phyloP scores from a whole-genome alignment of 2,888 invertebrate species.

The Sturmia bella region DNA sequence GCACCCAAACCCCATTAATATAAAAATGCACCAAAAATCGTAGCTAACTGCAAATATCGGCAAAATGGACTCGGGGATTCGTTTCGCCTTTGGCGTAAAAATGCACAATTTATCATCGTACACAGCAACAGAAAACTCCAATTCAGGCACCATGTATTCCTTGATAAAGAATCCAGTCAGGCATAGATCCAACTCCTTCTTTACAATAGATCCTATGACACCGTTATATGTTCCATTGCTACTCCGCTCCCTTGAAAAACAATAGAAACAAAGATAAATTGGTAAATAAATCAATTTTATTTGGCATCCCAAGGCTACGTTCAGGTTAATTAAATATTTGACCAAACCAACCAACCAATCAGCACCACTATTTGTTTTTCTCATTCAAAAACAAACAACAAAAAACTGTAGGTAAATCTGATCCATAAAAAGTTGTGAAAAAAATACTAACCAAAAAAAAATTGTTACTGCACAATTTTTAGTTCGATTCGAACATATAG shows the following conservation, averaged over 20 bases:
- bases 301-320: too few species aligned
- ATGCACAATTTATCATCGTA: slow-evolving; percentile 81
- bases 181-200: slow-evolving; percentile 79
- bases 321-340: too few species aligned
- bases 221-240: slow-evolving; percentile 80
- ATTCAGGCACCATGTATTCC: slow-evolving; percentile 80
- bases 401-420: too few species aligned
- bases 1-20: slow-evolving; percentile 76
- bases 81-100: slow-evolving; percentile 80
- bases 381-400: too few species aligned
- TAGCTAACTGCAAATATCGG: slow-evolving; percentile 79
- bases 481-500: too few species aligned
- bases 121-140: slow-evolving; percentile 80
- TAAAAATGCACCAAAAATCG: slow-evolving; percentile 79
- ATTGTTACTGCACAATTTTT: too few species aligned
- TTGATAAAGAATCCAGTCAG: slow-evolving; percentile 82
- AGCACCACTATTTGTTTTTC: too few species aligned
- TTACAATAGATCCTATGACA: slow-evolving; percentile 79
- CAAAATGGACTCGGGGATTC: slow-evolving; percentile 80
- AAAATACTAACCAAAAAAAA: too few species aligned
- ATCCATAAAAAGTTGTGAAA: too few species aligned
- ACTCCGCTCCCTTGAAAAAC: slow-evolving; percentile 73
- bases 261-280: neutral
- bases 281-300: too few species aligned
- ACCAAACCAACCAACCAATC: too few species aligned